Evolutionary conservation across 2,888 invertebrate genomes (phyloP).

Genomic region (Zaprionus obscuricornis): DNA sequence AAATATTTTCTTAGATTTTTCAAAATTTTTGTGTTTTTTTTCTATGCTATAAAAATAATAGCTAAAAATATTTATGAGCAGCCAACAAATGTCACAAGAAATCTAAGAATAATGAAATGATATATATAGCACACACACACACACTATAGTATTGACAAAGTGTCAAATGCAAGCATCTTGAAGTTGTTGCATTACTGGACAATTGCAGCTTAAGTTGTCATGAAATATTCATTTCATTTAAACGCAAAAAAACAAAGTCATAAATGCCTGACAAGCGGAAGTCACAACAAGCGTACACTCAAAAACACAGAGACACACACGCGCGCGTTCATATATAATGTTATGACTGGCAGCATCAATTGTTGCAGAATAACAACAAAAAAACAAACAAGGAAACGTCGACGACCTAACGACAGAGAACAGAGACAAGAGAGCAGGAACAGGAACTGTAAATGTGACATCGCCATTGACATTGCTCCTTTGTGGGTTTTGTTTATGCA

Average conservation of each 20-base stretch:
- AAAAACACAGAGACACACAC: constrained; percentile 10
- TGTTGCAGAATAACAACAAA: constrained; percentile 60
- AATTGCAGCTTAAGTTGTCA: constrained; percentile 25
- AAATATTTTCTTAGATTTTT: no score
- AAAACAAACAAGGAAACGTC: constrained; percentile 54
- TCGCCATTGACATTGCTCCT: constrained; percentile 50
- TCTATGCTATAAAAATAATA: no score
- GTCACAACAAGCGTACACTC: constrained; percentile 14
- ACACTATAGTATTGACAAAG: no score
- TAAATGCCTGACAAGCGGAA: constrained; percentile 60
- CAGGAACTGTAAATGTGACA: no score
- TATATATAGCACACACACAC: no score
- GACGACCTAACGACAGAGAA: constrained; percentile 16
- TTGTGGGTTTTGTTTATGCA: constrained; percentile 66
- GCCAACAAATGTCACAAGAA: no score
- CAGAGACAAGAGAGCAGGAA: no score
- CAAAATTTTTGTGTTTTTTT: no score
- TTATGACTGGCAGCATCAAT: constrained; percentile 55
- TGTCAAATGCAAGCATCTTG: no score
- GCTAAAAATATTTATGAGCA: no score
- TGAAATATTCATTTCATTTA: constrained; percentile 58
- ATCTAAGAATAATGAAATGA: no score
- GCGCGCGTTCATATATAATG: neutral
- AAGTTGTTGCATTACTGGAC: constrained; percentile 8
- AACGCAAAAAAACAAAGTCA: constrained; percentile 63